Conservation (phyloP, 2,888 invertebrate genomes). For the Agelastica alni region DNA sequence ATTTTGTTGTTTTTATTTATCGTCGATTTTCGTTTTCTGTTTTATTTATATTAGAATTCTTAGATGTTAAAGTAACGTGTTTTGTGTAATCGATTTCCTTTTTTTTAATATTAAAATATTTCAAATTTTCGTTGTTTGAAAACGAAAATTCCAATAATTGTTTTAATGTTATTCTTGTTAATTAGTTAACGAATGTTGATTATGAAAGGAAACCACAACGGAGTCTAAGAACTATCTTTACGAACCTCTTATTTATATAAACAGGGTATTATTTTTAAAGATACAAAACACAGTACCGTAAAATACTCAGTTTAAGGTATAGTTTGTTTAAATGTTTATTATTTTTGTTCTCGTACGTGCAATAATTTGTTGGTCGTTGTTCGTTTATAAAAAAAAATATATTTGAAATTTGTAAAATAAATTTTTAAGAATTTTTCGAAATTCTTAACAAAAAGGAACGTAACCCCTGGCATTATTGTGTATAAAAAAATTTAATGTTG, state of each 20-base stretch:
- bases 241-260: conserved; percentile 27
- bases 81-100: no score
- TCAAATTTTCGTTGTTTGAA: no score
- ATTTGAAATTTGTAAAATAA: conserved; percentile 31
- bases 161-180: no score
- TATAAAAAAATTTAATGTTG: conserved; percentile 55
- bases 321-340: conserved; percentile 19
- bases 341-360: conserved; percentile 31
- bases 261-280: conserved; percentile 47
- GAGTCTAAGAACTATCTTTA: conserved; percentile 15
- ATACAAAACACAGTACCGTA: conserved; percentile 35
- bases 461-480: conserved; percentile 57
- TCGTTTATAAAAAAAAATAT: conserved; percentile 27
- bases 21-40: no score
- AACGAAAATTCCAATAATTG: no score
- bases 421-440: conserved; percentile 31
- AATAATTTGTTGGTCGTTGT: conserved; percentile 34
- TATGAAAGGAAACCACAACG: no score
- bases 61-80: no score
- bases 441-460: conserved; percentile 52
- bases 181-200: no score
- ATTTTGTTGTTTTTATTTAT: no score
- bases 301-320: conserved; percentile 31
- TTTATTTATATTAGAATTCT: no score
- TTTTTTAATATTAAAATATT: no score